Percentiles rank a stretch among this genome's conserved stretches.
Conservation (phyloP, 2,888 invertebrate genomes). For the Torymus auratus region DNA sequence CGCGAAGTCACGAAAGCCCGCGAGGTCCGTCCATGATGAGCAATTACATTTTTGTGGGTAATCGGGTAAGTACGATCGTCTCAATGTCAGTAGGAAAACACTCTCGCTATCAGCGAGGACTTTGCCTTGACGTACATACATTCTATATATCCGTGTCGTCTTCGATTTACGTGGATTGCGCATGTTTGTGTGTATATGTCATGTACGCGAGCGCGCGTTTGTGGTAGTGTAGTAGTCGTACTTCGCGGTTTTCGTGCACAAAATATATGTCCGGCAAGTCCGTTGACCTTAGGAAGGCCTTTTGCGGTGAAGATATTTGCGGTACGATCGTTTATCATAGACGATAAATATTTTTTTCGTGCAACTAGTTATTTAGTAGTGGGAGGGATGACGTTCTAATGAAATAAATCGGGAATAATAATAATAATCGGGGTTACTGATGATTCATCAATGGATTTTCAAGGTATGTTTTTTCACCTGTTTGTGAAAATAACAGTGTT, state of each 20-base stretch:
- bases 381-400: too few relatives aligned
- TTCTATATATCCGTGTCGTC: too few relatives aligned
- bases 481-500: neutral
- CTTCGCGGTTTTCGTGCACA: constrained; percentile 3
- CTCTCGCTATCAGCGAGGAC: constrained; percentile 20
- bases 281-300: constrained; percentile 43
- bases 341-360: constrained; percentile 30
- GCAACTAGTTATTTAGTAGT: neutral
- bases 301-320: constrained; percentile 37
- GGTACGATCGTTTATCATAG: neutral
- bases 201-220: neutral
- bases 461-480: too few relatives aligned
- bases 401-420: too few relatives aligned
- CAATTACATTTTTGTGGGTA: constrained; percentile 41
- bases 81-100: constrained; percentile 31
- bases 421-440: too few relatives aligned
- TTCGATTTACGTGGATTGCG: too few relatives aligned
- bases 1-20: constrained; percentile 19
- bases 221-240: too few relatives aligned
- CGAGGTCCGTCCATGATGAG: too few relatives aligned
- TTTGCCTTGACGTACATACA: neutral
- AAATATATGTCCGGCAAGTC: constrained; percentile 17
- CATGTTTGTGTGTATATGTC: neutral
- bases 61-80: neutral
- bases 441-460: too few relatives aligned